Conservation (phyloP, 2,797 vertebrate genomes). For the Clamator glandarius region DNA sequence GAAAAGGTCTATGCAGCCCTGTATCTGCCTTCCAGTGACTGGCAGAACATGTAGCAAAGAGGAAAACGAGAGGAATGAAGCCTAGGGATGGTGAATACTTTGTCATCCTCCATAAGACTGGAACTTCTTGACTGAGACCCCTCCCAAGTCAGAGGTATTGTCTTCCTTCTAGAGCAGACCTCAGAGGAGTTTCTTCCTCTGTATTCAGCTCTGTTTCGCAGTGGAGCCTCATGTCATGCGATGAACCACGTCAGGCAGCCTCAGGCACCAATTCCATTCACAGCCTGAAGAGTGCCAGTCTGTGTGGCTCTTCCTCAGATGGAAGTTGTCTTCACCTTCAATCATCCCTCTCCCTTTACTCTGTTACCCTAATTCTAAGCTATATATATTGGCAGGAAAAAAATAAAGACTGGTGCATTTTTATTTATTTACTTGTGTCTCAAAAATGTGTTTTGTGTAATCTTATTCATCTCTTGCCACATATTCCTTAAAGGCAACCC, state of each 20-base stretch:
- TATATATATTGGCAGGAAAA: not conserved
- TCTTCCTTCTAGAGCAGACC: not conserved
- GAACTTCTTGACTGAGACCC: not conserved
- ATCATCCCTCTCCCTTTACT: not conserved
- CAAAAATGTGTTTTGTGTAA: not conserved
- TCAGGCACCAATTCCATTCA: not conserved
- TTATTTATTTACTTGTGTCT: not conserved
- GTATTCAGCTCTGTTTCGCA: not conserved
- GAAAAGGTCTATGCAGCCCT: not conserved
- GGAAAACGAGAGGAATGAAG: not conserved
- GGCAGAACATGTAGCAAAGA: accelerated
- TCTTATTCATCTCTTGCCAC: not conserved
- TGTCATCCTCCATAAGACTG: not conserved
- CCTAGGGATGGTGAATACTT: not conserved
- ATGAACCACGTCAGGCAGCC: not conserved
- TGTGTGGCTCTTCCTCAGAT: not conserved
- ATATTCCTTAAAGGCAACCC: not conserved
- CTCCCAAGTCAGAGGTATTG: not conserved
- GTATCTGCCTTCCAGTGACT: not conserved
- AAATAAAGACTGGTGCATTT: not conserved
- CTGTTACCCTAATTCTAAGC: not conserved
- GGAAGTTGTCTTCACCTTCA: not conserved
- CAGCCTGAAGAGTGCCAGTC: not conserved
- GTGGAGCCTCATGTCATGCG: accelerated
- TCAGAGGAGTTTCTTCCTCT: not conserved